Evolutionary conservation across 1,140 invertebrate genomes (phyloP).

Genomic region (Ceratosolen solmsi): DNA sequence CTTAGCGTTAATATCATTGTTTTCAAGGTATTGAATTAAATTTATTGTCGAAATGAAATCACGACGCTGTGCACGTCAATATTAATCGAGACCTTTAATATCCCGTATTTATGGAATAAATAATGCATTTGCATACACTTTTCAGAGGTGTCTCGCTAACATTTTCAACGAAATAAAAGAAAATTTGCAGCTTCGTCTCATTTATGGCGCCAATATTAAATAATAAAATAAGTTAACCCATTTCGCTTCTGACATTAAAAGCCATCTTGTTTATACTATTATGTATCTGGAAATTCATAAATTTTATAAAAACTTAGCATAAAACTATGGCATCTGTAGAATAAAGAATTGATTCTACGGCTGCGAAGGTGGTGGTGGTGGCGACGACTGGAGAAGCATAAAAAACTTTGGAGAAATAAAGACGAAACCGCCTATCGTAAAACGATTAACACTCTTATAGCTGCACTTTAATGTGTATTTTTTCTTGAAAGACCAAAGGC

Average conservation of each 20-base stretch:
- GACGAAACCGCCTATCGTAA: slow-evolving; percentile 16
- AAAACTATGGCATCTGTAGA: background rate
- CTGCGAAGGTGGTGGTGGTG: background rate
- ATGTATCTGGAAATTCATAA: slow-evolving; percentile 10
- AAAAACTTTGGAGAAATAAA: background rate
- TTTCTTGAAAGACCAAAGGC: background rate
- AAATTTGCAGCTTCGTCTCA: background rate
- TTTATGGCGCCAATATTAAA: background rate
- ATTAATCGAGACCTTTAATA: background rate
- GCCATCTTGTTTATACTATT: background rate
- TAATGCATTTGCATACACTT: background rate
- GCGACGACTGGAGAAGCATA: background rate
- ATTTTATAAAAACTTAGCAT: background rate
- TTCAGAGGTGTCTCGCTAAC: background rate
- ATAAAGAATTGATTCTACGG: background rate
- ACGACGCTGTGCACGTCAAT: background rate
- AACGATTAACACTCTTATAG: slow-evolving; percentile 27
- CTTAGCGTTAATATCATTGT: no score
- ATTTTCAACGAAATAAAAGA: background rate
- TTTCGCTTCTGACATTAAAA: background rate
- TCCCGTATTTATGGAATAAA: background rate
- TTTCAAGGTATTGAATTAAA: no score
- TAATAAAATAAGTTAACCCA: background rate
- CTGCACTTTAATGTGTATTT: slow-evolving; percentile 5
- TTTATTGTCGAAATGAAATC: background rate